phyloP scores from a whole-genome alignment of 2,888 invertebrate species.

The Epinotia nisella region DNA sequence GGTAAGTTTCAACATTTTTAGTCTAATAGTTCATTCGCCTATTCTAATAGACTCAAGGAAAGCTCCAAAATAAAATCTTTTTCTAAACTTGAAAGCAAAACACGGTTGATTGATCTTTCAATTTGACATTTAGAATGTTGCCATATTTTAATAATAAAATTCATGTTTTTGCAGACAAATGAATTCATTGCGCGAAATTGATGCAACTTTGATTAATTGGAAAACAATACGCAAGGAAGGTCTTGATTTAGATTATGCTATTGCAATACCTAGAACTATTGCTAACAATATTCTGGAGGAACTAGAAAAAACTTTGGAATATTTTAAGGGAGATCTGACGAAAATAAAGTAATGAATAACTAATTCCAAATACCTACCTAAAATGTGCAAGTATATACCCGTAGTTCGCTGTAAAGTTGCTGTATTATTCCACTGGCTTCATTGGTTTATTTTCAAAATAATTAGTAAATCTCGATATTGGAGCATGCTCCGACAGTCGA shows the following conservation, averaged over 20 bases:
- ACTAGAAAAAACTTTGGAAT: conserved; percentile 84
- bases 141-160: conserved; percentile 30
- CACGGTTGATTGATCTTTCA: not conserved
- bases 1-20: not conserved
- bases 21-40: not conserved
- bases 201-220: conserved; percentile 61
- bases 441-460: too few relatives aligned
- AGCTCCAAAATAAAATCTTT: not conserved
- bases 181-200: conserved; percentile 59
- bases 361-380: too few relatives aligned
- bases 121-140: conserved; percentile 28
- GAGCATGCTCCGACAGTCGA: too few relatives aligned
- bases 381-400: too few relatives aligned
- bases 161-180: conserved; percentile 45
- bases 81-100: not conserved
- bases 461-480: too few relatives aligned
- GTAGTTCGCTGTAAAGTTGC: too few relatives aligned
- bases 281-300: conserved; percentile 78
- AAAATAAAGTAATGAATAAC: conserved; percentile 75
- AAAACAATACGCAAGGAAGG: conserved; percentile 77
- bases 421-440: too few relatives aligned
- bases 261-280: conserved; percentile 70
- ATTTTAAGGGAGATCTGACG: conserved; percentile 86
- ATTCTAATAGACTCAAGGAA: not conserved
- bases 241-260: conserved; percentile 84